These are phyloP conservation scores for Mus minutoides DNA, from an alignment of 2,797 vertebrate genomes.

Conservation along the genomic window DNA sequence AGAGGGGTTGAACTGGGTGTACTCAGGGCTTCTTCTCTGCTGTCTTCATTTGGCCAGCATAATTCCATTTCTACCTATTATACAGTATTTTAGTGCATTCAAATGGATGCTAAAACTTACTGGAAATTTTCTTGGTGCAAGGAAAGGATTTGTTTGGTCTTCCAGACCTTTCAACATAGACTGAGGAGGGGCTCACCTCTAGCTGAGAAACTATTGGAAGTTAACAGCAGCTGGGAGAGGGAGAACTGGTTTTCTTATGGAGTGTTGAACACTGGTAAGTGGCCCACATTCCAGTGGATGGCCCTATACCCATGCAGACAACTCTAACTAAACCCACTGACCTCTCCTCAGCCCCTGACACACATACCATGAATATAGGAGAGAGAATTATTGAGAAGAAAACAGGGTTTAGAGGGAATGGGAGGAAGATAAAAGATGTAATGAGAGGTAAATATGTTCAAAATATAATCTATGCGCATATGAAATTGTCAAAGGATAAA, in stretches of 20 bases:
- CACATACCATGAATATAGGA: background rate
- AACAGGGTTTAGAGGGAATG: background rate
- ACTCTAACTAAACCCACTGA: background rate
- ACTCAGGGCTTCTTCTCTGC: background rate
- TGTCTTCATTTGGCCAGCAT: background rate
- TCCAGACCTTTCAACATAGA: background rate
- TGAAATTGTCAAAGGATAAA: background rate
- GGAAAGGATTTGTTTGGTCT: background rate
- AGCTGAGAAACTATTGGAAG: background rate
- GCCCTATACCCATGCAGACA: background rate
- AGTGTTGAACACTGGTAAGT: background rate
- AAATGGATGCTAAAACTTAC: background rate
- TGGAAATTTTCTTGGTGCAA: background rate
- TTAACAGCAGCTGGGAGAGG: background rate
- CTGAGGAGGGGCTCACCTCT: background rate
- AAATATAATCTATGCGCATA: background rate
- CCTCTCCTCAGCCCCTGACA: rapidly evolving
- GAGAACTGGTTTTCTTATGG: background rate
- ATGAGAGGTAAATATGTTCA: background rate
- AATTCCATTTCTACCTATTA: conserved; percentile 1
- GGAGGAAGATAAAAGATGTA: background rate
- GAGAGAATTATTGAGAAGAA: background rate
- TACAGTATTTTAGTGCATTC: background rate
- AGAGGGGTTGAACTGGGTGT: background rate
- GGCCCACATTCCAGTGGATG: background rate